Base-by-base conservation (phyloP, 2,113 vertebrate species). In the Oreocharis arfaki region DNA sequence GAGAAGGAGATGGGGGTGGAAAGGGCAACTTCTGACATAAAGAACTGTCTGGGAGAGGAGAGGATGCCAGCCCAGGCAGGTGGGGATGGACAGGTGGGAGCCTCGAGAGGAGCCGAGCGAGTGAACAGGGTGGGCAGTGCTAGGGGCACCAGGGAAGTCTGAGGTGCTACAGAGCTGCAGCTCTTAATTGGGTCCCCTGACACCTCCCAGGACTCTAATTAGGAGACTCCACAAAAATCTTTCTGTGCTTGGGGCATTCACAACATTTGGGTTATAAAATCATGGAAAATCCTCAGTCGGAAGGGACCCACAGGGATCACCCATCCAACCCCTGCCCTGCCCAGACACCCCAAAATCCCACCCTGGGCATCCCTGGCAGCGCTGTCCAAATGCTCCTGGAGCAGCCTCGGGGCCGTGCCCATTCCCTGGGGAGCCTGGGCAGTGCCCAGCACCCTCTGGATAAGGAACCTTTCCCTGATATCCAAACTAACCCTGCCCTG, bases 401-500 rank as follows among this genome's bases (percentile, higher is more conserved):
- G 50, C 55, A 75, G 71, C 32, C 32, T 74, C 15, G 32, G 70
- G 53, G 14, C 15, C 3, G 32, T 20, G 42, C 7, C 73, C 55
- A 77, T 32, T 49, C 60, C 59, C 70, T 85, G 68, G 64, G 78
- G 17, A 81, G 52, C 64, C 64, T 68, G 56, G n/a, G 11, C 83
- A 67, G 70, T 85, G 83, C 70, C 50, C 59, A n/a, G 13, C 44
- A 60, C 30, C 65, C 35, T 55, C 44, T n/a, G 65, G 65, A 13
- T 8, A n/a, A 2, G 35, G 35, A 42, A 3, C 20, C 35, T 57
- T 75, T 7, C 10, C 16, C 47, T 46, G 15, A 18, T 3, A 1
- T 41, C 22, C 55, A 35, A 0, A 37, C 37, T 61, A 1, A 22
- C 0, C 7, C 23, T 19, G 1, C 23, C 59, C 42, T 49, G 60